phyloP scores from a whole-genome alignment of 2,888 invertebrate species.

The Prosopocoilus inquinatus region DNA sequence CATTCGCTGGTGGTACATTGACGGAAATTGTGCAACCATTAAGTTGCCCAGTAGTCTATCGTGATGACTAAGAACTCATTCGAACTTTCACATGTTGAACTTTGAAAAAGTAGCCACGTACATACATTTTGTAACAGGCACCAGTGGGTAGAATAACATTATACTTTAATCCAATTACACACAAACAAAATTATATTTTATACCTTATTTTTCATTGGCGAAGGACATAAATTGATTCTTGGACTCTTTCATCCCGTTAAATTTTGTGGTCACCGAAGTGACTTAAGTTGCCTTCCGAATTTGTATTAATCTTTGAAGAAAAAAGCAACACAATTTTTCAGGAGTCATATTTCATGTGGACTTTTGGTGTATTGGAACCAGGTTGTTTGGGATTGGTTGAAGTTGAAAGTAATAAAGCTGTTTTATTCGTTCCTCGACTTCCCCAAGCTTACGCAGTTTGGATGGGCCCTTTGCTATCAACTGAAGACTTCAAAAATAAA shows the following conservation, averaged over 20 bases:
- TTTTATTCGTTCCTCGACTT: slow-evolving; percentile 83
- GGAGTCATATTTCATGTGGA: slow-evolving; percentile 97
- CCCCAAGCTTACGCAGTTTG: slow-evolving; percentile 87
- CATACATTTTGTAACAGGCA: no score
- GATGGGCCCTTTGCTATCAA: slow-evolving; percentile 81
- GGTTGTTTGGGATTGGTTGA: slow-evolving; percentile 86
- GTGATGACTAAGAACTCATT: slow-evolving; percentile 1
- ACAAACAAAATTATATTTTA: no score
- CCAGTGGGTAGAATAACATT: no score
- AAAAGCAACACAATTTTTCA: slow-evolving; percentile 49
- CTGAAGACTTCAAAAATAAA: slow-evolving; percentile 71
- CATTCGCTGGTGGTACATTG: background rate
- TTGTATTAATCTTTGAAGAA: no score
- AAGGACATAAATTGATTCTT: no score
- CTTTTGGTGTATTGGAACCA: slow-evolving; percentile 90
- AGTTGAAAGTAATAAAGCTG: slow-evolving; percentile 64
- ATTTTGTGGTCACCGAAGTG: no score
- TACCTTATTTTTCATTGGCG: no score
- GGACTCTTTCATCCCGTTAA: no score
- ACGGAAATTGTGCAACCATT: slow-evolving; percentile 1
- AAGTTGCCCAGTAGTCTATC: background rate
- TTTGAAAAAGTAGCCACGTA: background rate
- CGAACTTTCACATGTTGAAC: slow-evolving; percentile 5
- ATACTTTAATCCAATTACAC: no score
- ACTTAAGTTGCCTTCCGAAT: no score